These are phyloP conservation scores for Morpho achilles DNA, from an alignment of 2,888 invertebrate genomes.

Conservation along the genomic window DNA sequence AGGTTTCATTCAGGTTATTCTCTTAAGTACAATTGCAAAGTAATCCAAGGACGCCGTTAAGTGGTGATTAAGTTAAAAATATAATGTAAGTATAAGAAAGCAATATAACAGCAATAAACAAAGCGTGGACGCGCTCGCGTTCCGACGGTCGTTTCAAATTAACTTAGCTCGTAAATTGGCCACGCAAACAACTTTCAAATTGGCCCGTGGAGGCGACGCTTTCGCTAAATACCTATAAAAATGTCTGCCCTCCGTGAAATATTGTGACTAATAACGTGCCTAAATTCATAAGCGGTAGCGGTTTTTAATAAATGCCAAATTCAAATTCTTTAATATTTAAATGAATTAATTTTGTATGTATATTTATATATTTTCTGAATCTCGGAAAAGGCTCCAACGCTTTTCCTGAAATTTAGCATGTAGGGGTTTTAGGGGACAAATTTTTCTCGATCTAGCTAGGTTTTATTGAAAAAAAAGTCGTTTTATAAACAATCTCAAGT, in stretches of 20 bases:
- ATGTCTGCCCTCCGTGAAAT: conserved; percentile 72
- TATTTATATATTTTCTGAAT: too few species aligned
- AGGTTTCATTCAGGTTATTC: too few species aligned
- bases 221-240: conserved; percentile 79
- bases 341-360: too few species aligned
- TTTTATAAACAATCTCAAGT: too few species aligned
- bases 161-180: conserved; percentile 60
- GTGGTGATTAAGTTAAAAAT: conserved; percentile 1
- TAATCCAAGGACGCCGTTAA: not conserved
- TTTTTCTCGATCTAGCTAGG: too few species aligned
- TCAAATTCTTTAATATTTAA: too few species aligned
- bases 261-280: conserved; percentile 60
- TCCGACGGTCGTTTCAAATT: conserved; percentile 33
- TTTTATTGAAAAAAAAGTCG: too few species aligned
- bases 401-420: too few species aligned
- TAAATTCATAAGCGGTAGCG: conserved; percentile 24
- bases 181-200: conserved; percentile 77
- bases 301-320: conserved; percentile 5
- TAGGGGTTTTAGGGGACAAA: too few species aligned
- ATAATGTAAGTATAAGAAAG: conserved; percentile 24
- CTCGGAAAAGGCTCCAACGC: too few species aligned
- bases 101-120: conserved; percentile 34
- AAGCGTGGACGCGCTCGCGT: conserved; percentile 31
- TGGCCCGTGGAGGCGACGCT: conserved; percentile 73
- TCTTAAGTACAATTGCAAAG: too few species aligned